Evolutionary conservation across 2,113 vertebrate species (phyloP), one percentile per base, ranked within the genome.

Genomic region (Ceyx cyanopectus): DNA sequence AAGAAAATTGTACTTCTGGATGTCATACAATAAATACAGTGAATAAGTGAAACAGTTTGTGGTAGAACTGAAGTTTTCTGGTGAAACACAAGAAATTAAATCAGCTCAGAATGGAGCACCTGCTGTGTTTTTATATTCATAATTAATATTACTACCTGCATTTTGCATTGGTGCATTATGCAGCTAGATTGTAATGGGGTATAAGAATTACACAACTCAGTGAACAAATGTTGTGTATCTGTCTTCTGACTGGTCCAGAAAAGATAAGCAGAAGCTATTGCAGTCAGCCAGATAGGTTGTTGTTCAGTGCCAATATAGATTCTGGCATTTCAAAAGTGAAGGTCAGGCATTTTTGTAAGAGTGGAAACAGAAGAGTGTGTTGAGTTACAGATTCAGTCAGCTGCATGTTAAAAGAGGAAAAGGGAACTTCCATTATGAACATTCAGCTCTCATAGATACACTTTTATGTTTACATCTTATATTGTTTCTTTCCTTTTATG

Each of bases 331-430:
- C 78, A 62, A 34, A 87, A 48, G 40, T 43, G 66, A 65, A 57
- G 24, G 26, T 73, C 0, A 0, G 18, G 27, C 16, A 19, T 67
- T 75, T 6, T 74, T 60, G 10, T 34, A 23, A 75, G 29, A 51
- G 26, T 63, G 29, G 66, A 89, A 91, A 45, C 48, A 75, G 41
- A 82, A 87, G 34, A 4, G 15, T 82, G 2, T 50, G 20, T n/a
- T 75, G 53, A 81, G n/a, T 84, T 90, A 81, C n/a, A 79, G 43
- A 68, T 86, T 75, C 63, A 73, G 48, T 76, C 50, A 90, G 30
- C 51, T 88, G 60, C 46, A 23, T 11, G 3, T 48, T 83, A 45
- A 53, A 94, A 82, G 80, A 83, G 27, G 27, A 91, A 81, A 90
- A 75, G 6, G 18, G 20, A 79, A 54, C 68, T 92, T 94, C 45